These are phyloP conservation scores for Phaonia tiefii DNA, from an alignment of 2,888 invertebrate species.

Conservation along the genomic window DNA sequence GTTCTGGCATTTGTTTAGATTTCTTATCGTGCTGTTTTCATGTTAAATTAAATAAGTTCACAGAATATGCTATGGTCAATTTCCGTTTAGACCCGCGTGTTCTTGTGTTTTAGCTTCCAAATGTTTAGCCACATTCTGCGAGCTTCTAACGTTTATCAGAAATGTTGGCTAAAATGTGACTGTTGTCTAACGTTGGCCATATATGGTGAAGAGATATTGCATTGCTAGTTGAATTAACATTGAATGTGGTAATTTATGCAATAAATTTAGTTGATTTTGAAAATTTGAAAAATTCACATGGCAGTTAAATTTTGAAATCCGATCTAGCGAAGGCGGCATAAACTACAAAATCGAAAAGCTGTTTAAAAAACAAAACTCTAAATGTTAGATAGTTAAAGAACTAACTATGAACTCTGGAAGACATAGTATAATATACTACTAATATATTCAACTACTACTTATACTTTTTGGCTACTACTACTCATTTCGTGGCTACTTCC, in stretches of 20 bases:
- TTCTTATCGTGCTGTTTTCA: neutral
- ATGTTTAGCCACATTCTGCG: neutral
- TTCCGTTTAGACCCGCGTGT: conserved; percentile 37
- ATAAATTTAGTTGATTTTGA: neutral
- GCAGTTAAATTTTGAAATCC: no score
- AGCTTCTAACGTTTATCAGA: no score
- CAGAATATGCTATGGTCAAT: conserved; percentile 30
- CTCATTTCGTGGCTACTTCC: no score
- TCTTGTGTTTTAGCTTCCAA: neutral
- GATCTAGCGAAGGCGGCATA: no score
- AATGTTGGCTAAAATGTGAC: conserved; percentile 37
- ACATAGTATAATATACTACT: no score
- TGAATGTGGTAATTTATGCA: neutral
- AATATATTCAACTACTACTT: no score
- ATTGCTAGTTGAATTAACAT: neutral
- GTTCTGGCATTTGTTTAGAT: neutral
- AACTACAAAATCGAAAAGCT: no score
- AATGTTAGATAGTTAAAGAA: no score
- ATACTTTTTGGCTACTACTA: no score
- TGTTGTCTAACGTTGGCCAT: conserved; percentile 39
- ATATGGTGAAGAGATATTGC: no score
- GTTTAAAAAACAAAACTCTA: no score
- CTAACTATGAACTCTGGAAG: no score
- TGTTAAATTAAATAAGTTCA: conserved; percentile 46
- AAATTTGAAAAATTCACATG: neutral